Percentiles rank a stretch among this genome's conserved stretches.
phyloP scores from a whole-genome alignment of 1,140 invertebrate species.

The Trichonephila clavata region DNA sequence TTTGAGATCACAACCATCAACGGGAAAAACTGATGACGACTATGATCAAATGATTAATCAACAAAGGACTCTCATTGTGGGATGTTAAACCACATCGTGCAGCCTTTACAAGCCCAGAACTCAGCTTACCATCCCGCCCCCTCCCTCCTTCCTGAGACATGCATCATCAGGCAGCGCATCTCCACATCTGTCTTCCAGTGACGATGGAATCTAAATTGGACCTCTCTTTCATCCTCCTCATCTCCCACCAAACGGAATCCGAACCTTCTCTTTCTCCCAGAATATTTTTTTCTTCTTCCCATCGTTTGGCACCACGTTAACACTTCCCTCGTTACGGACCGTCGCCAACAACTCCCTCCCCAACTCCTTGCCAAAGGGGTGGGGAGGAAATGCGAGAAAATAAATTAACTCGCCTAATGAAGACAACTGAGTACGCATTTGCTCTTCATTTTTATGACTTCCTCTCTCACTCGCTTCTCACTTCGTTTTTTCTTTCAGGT shows the following conservation, averaged over 20 bases:
- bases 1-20: no score
- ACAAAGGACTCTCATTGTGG: no score
- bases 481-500: conserved; percentile 11
- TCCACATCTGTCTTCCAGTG: background rate
- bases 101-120: background rate
- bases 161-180: conserved; percentile 44
- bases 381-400: conserved; percentile 25
- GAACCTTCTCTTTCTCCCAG: background rate
- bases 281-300: background rate
- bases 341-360: background rate
- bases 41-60: no score
- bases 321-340: conserved; percentile 29
- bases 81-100: background rate
- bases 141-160: background rate
- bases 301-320: conserved; percentile 23
- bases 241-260: background rate
- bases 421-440: conserved; percentile 21
- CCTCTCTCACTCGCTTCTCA: background rate
- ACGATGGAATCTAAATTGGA: conserved; percentile 38
- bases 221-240: background rate
- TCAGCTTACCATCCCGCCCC: background rate
- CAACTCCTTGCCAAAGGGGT: background rate
- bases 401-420: conserved; percentile 38
- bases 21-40: no score
- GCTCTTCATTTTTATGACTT: conserved; percentile 35